phyloP scores from a whole-genome alignment of 2,797 vertebrate species.

The Tenualosa thibaudeaui region DNA sequence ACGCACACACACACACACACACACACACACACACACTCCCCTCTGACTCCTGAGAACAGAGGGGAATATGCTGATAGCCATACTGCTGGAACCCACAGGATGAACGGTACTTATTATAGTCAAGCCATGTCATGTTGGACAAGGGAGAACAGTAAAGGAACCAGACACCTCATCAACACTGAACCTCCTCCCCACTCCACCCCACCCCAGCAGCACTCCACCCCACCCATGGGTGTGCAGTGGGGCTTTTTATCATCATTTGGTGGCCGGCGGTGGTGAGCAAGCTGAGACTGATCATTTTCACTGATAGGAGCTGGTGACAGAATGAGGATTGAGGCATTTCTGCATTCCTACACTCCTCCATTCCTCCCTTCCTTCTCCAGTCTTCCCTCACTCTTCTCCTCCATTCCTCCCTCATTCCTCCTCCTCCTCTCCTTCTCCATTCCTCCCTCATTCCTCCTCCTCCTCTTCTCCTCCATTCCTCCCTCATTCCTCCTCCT shows the following conservation, averaged over 20 bases:
- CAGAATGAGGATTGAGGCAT: slow-evolving; percentile 16
- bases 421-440: too few species aligned
- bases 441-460: too few species aligned
- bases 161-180: not conserved
- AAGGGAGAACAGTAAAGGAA: not conserved
- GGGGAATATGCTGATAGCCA: not conserved
- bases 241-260: not conserved
- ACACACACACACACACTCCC: not conserved
- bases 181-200: not conserved
- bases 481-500: too few species aligned
- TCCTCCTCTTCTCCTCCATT: too few species aligned
- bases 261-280: not conserved
- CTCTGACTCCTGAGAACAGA: not conserved
- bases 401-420: too few species aligned
- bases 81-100: not conserved
- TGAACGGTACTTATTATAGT: not conserved
- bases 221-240: not conserved
- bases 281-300: not conserved
- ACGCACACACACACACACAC: not conserved
- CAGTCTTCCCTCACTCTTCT: too few species aligned
- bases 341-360: not conserved
- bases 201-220: not conserved
- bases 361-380: too few species aligned
- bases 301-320: not conserved
- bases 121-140: not conserved